These are phyloP conservation scores for Hydractinia echinata DNA, from an alignment of 30 jellyfish, hydroid and myxozoan genomes.

Conservation along the genomic window DNA sequence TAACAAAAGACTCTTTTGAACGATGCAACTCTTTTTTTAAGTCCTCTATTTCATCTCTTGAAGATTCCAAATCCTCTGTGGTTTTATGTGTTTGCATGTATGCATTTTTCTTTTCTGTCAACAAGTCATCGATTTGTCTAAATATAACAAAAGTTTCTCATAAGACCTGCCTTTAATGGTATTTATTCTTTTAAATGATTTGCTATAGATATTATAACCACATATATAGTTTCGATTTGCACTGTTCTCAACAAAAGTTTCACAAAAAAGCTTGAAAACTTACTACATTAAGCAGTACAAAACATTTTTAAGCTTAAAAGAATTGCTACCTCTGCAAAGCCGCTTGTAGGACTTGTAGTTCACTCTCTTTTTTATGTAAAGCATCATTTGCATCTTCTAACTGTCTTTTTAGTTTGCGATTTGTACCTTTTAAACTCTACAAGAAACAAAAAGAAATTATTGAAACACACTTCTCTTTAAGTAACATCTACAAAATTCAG, in stretches of 20 bases:
- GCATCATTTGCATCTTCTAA: background rate
- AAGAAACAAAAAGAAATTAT: background rate
- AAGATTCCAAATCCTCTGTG: slow-evolving; percentile 49
- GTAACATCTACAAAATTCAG: too few species aligned
- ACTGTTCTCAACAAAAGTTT: too few species aligned
- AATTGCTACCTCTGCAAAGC: background rate
- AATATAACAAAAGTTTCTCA: too few species aligned
- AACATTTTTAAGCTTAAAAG: background rate
- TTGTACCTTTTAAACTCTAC: background rate
- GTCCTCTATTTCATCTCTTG: slow-evolving; percentile 45
- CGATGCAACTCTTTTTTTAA: slow-evolving; percentile 40
- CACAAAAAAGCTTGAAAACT: background rate
- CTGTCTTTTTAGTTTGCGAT: background rate
- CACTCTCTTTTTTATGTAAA: background rate
- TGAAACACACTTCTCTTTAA: background rate
- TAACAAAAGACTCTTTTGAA: slow-evolving; percentile 40
- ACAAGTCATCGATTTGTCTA: slow-evolving; percentile 69
- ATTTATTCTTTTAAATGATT: too few species aligned
- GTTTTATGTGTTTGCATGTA: slow-evolving; percentile 55
- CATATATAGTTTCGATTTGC: too few species aligned
- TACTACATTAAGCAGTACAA: background rate
- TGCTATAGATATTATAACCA: too few species aligned
- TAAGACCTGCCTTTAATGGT: too few species aligned
- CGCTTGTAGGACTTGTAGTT: background rate
- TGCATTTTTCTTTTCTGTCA: slow-evolving; percentile 57